Conservation (phyloP, 2,113 vertebrate genomes). For the Elephas maximus region DNA sequence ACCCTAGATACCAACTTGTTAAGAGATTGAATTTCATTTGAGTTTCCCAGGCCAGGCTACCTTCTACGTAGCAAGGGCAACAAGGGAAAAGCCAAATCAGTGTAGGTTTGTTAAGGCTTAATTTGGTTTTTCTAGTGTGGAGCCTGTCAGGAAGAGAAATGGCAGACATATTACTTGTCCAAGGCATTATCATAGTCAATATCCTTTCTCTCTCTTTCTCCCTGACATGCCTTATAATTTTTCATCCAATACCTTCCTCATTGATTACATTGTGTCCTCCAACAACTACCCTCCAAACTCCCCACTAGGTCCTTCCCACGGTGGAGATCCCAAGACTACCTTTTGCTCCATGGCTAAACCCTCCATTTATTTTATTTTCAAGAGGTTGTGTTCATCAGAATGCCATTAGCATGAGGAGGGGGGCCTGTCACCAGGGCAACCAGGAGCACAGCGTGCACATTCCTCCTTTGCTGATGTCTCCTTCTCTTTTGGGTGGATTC, state of each 20-base stretch:
- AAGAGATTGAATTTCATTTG: neutral
- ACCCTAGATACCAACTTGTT: neutral
- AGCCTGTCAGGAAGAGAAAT: slow-evolving; percentile 16
- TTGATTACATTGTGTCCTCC: neutral
- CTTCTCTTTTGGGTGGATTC: slow-evolving; percentile 53
- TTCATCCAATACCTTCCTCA: neutral
- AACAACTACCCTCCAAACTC: neutral
- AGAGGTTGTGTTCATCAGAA: neutral
- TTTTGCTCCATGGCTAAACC: neutral
- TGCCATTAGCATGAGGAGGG: slow-evolving; percentile 22
- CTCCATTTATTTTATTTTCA: neutral
- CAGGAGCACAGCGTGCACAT: neutral
- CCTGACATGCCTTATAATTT: neutral
- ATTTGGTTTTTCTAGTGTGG: neutral
- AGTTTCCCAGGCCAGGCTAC: neutral
- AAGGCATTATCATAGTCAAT: neutral
- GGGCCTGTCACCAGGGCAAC: slow-evolving; percentile 56
- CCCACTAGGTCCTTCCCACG: neutral
- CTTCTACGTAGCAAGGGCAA: neutral
- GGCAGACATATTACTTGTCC: neutral
- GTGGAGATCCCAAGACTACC: neutral
- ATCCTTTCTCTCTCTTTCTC: neutral
- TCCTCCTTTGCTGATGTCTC: neutral
- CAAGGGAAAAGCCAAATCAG: neutral
- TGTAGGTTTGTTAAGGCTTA: neutral